phyloP scores from a whole-genome alignment of 2,888 invertebrate species.

The Schizotus pectinicornis region DNA sequence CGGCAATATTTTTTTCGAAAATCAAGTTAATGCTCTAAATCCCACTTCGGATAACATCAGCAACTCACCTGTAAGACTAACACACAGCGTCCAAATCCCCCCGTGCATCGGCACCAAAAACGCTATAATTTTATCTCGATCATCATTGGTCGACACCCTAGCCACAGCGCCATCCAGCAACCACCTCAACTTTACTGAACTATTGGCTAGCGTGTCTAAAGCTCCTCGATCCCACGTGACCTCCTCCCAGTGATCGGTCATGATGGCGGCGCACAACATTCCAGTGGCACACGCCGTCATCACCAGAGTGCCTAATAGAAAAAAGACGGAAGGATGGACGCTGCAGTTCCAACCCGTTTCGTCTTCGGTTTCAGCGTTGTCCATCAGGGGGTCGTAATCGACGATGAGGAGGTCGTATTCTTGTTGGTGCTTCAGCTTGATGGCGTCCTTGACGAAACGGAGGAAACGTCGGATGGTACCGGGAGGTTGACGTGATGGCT shows the following conservation, averaged over 20 bases:
- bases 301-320: constrained; percentile 68
- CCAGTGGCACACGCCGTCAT: constrained; percentile 79
- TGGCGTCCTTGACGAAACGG: constrained; percentile 37
- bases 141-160: constrained; percentile 59
- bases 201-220: constrained; percentile 65
- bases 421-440: constrained; percentile 54
- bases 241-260: constrained; percentile 92
- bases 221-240: constrained; percentile 77
- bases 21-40: too few relatives aligned
- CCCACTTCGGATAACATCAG: neutral
- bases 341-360: constrained; percentile 68
- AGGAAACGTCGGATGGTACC: constrained; percentile 23
- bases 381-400: constrained; percentile 58
- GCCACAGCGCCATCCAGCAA: constrained; percentile 78
- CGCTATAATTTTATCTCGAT: constrained; percentile 55
- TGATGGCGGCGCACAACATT: constrained; percentile 83
- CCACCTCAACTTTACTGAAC: constrained; percentile 69
- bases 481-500: constrained; percentile 29
- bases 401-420: constrained; percentile 57
- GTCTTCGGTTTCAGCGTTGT: constrained; percentile 63
- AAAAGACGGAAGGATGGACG: constrained; percentile 70
- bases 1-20: too few relatives aligned
- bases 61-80: constrained; percentile 77
- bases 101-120: constrained; percentile 88
- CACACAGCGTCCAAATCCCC: constrained; percentile 90